Base-by-base conservation (phyloP, 2,797 vertebrate genomes). In the Merluccius polli region DNA sequence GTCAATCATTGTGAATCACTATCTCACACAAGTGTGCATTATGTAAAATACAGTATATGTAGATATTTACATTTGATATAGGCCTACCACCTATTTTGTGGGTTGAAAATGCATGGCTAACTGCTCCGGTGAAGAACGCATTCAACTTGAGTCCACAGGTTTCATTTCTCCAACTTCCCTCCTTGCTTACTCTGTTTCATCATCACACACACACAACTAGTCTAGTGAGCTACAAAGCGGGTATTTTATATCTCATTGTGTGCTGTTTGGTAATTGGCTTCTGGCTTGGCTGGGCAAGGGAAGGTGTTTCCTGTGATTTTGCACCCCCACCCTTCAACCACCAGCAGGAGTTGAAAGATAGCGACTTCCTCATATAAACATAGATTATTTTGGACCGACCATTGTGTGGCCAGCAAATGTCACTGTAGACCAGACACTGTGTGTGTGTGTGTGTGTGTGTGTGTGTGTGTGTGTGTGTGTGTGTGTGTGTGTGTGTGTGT, bases 291-390 rank as follows among this genome's bases (percentile, higher is more conserved):
- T 52, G 77, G 75, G 71, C 81, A 78, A 74, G 82, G 79, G 89
- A 93, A 94, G 92, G 93, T 93, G 93, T 93, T 95, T 95, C 94
- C 93, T 94, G 92, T 86, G 90, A 93, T 93, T 93, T 86, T 7
- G 75, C 70, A 67, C 69, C 85, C 87, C 59, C 24, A 27, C 33
- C 88, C 91, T 90, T 87, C 79, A 13, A 87, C 87, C 77, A 86
- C 85, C 88, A 90, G 83, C 86, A 67, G 85, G 90, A 84, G 84
- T 79, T 87, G 87, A 91, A 87, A 91, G 91, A 93, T 92, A 91
- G 85, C 77, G 78, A 89, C 90, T 91, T 93, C 92, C 90, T 89
- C 80, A 82, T 83, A 87, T 89, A 92, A 91, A 92, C 90, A 89
- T 82, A 30, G 83, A 87, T 92, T 92, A 89, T 92, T 93, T 86